phyloP scores from a whole-genome alignment of 2,888 invertebrate genomes.

The Hermodice carunculata region DNA sequence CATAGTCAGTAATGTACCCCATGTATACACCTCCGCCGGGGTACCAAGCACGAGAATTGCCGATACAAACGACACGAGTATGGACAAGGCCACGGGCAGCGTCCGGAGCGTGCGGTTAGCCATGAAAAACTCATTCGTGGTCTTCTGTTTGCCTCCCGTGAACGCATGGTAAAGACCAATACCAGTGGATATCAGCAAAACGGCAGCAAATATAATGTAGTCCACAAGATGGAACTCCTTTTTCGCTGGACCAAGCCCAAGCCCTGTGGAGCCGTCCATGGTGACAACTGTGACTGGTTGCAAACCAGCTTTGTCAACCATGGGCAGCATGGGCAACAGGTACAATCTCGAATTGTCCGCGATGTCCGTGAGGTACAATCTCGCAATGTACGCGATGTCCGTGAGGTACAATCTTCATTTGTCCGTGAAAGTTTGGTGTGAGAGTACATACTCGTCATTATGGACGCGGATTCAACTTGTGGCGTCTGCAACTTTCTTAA shows the following conservation, averaged over 20 bases:
- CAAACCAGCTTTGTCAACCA: too few species aligned
- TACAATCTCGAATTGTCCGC: too few species aligned
- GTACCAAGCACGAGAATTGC: conserved; percentile 42
- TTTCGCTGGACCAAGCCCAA: conserved; percentile 6
- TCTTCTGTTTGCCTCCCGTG: conserved; percentile 36
- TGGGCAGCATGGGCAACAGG: too few species aligned
- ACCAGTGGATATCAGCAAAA: conserved; percentile 25
- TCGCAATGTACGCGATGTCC: too few species aligned
- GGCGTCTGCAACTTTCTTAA: too few species aligned
- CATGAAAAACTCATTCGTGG: conserved; percentile 38
- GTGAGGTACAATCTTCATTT: too few species aligned
- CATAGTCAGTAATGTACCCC: conserved; percentile 40
- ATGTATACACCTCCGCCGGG: conserved; percentile 45
- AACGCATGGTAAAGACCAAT: conserved; percentile 43
- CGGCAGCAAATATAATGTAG: conserved; percentile 28
- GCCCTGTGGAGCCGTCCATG: too few species aligned
- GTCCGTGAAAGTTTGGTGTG: too few species aligned
- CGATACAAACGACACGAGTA: conserved; percentile 43
- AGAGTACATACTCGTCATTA: too few species aligned
- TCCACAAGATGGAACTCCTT: conserved; percentile 34
- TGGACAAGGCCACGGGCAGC: conserved; percentile 41
- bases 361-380: too few species aligned
- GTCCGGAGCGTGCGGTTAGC: conserved; percentile 36
- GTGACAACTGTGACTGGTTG: too few species aligned
- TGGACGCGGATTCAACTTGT: too few species aligned